Conservation (phyloP, 2,113 vertebrate species). For the Hirundichthys speculiger region DNA sequence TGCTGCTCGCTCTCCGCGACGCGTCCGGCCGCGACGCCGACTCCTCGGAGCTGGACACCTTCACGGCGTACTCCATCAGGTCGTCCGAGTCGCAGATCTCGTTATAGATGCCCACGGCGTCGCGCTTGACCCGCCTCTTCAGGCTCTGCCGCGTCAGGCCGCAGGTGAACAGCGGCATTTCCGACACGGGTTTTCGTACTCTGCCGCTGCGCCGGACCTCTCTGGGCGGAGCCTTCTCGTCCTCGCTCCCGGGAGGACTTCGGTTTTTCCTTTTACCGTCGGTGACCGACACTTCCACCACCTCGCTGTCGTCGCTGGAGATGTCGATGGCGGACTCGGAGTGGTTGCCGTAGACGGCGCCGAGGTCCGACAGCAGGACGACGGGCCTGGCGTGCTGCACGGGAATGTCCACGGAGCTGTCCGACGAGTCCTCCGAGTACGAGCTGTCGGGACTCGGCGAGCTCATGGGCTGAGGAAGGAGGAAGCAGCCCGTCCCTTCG, state of each 20-base stretch:
- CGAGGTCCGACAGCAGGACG: constrained; percentile 68
- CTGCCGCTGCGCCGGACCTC: constrained; percentile 35
- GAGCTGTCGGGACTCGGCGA: constrained; percentile 69
- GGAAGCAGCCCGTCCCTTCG: constrained; percentile 43
- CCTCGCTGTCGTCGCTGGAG: constrained; percentile 77
- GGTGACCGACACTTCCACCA: constrained; percentile 65
- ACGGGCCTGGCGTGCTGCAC: constrained; percentile 65
- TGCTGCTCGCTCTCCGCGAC: neutral
- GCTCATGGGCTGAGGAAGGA: constrained; percentile 59
- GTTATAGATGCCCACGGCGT: constrained; percentile 58
- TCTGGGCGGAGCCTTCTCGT: neutral
- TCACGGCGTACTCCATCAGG: constrained; percentile 36
- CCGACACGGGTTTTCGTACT: constrained; percentile 11
- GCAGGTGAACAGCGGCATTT: neutral
- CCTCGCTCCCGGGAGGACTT: neutral
- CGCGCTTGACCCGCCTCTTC: constrained; percentile 54
- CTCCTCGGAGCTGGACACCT: constrained; percentile 50
- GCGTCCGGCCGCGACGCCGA: neutral
- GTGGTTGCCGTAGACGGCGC: constrained; percentile 10
- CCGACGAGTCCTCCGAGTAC: constrained; percentile 64
- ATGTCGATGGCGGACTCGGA: constrained; percentile 24
- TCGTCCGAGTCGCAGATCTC: constrained; percentile 61
- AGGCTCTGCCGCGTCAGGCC: constrained; percentile 25
- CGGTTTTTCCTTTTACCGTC: constrained; percentile 17
- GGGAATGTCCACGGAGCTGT: constrained; percentile 60